A percentile compares a stretch with the other conserved stretches of the same genome.
Evolutionary conservation across 2,888 invertebrate genomes (phyloP).

Genomic region (Agonum fuliginosum): DNA sequence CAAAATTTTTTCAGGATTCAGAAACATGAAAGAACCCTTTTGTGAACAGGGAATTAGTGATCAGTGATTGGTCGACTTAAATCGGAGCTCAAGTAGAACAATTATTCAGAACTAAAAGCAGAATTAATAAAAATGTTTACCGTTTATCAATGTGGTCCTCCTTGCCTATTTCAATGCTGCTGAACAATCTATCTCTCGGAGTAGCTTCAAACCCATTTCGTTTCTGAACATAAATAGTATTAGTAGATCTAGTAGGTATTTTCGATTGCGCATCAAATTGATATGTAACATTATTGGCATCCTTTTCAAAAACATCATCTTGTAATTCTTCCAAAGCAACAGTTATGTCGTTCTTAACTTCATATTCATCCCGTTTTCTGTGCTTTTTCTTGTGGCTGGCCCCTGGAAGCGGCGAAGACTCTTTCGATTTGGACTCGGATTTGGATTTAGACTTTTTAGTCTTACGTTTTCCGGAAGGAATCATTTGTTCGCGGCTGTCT

Average conservation of each 20-base stretch:
- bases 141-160: constrained; percentile 50
- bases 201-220: constrained; percentile 71
- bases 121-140: constrained; percentile 37
- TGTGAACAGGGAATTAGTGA: too few relatives aligned
- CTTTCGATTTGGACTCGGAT: constrained; percentile 67
- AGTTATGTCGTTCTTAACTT: constrained; percentile 70
- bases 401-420: constrained; percentile 66
- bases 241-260: constrained; percentile 69
- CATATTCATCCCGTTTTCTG: constrained; percentile 70
- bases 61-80: too few relatives aligned
- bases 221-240: constrained; percentile 71
- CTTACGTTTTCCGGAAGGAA: constrained; percentile 71
- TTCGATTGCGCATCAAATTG: constrained; percentile 58
- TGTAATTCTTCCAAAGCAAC: constrained; percentile 72
- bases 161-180: constrained; percentile 49
- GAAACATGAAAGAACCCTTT: too few relatives aligned
- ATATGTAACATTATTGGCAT: constrained; percentile 61
- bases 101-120: too few relatives aligned
- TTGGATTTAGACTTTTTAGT: constrained; percentile 71
- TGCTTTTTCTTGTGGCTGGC: constrained; percentile 68
- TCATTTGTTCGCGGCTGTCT: constrained; percentile 72
- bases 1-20: too few relatives aligned
- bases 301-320: constrained; percentile 72
- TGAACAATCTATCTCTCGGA: constrained; percentile 61
- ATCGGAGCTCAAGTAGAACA: too few relatives aligned